Percentiles rank a stretch among this genome's conserved stretches.
Evolutionary conservation across 2,797 vertebrate genomes (phyloP).

Genomic region (Scyliorhinus canicula): DNA sequence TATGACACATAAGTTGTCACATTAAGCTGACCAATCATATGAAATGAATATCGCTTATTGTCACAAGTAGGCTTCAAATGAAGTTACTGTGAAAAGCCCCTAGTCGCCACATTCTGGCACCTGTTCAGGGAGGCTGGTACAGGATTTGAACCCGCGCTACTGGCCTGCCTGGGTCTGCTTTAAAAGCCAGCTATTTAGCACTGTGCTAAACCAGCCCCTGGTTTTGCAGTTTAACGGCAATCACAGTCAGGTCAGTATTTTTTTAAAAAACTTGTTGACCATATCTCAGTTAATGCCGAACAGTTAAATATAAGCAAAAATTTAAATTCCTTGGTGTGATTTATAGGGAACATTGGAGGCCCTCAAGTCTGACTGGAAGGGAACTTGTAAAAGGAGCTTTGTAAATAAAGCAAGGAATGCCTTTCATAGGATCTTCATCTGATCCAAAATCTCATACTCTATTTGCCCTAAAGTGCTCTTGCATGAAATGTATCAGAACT

Average conservation of each 20-base stretch:
- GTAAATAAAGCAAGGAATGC: neutral
- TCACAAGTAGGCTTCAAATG: too few species aligned
- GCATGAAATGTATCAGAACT: neutral
- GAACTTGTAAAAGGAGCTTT: neutral
- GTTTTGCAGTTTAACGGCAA: too few species aligned
- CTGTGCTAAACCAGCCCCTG: too few species aligned
- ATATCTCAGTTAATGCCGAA: neutral
- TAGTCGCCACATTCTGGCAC: too few species aligned
- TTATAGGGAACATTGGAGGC: neutral
- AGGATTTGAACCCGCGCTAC: too few species aligned
- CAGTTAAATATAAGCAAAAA: neutral
- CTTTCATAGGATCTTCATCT: neutral
- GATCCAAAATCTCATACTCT: neutral
- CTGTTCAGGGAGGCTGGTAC: too few species aligned
- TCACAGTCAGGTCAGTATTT: neutral
- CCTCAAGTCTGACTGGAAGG: neutral
- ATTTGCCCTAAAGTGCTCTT: neutral
- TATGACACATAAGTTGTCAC: neutral
- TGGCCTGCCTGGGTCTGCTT: too few species aligned
- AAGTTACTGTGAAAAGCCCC: too few species aligned
- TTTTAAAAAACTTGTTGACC: neutral
- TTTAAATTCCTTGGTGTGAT: neutral
- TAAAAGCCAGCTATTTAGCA: too few species aligned
- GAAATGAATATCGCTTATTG: too few species aligned
- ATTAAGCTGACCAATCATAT: neutral